Conservation (phyloP, 2,888 invertebrate genomes). For the Parnassius smintheus region DNA sequence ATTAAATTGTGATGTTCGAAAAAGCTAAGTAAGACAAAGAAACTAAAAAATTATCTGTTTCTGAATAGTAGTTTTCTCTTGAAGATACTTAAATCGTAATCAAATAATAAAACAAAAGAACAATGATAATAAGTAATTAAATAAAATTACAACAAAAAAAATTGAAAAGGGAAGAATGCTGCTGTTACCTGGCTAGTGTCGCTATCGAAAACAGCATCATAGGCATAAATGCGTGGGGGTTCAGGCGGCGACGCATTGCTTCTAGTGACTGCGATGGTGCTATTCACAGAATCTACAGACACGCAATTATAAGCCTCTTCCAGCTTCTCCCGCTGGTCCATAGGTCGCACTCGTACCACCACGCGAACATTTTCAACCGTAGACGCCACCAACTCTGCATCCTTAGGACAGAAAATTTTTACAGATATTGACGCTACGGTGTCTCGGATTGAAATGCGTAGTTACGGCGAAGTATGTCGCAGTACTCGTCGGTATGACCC, state of each 20-base stretch:
- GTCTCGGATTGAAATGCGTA: constrained; percentile 40
- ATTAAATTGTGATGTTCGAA: no score
- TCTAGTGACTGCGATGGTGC: constrained; percentile 89
- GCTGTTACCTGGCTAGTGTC: constrained; percentile 88
- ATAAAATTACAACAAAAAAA: constrained; percentile 15
- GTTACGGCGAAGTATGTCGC: constrained; percentile 35
- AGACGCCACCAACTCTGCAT: constrained; percentile 74
- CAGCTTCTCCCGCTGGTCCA: constrained; percentile 91
- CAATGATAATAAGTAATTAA: not conserved
- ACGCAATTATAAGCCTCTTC: constrained; percentile 87
- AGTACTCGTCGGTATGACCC: constrained; percentile 45
- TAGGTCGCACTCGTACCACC: constrained; percentile 95
- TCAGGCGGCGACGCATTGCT: constrained; percentile 86
- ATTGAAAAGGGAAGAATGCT: not conserved
- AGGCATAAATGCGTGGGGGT: constrained; percentile 94
- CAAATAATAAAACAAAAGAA: no score
- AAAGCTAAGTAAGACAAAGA: no score
- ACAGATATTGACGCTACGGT: constrained; percentile 27
- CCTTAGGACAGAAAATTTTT: constrained; percentile 49
- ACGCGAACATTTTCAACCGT: constrained; percentile 97
- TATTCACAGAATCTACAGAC: constrained; percentile 87
- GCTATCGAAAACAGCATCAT: constrained; percentile 95
- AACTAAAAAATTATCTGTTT: no score
- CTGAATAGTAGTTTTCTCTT: no score
- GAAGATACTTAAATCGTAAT: no score